A percentile compares a stretch with the other conserved stretches of the same genome.
These are phyloP conservation scores for Odontocolon sp. DNA, from an alignment of 2,888 invertebrate genomes.

Conservation along the genomic window DNA sequence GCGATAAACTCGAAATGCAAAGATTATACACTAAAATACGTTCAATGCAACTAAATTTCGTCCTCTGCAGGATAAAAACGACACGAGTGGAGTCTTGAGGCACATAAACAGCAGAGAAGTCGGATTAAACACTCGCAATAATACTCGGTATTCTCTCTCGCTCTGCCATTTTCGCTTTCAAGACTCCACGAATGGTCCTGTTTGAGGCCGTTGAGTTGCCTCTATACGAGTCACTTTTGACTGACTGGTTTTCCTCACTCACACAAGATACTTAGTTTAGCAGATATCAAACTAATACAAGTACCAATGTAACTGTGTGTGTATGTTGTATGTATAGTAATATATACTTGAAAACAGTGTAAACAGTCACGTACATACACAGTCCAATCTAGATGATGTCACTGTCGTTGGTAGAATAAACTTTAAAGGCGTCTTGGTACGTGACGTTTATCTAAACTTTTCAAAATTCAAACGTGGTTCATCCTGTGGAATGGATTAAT, in stretches of 20 bases:
- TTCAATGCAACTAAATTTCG: not conserved
- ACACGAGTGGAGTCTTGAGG: not conserved
- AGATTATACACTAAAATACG: not conserved
- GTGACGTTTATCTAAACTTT: constrained; percentile 8
- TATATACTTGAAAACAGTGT: too few relatives aligned
- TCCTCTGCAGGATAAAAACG: not conserved
- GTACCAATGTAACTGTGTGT: too few relatives aligned
- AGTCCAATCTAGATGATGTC: constrained; percentile 16
- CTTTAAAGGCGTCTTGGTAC: not conserved
- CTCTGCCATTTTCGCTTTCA: not conserved
- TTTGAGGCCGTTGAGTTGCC: not conserved
- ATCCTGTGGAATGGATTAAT: not conserved
- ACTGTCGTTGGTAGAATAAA: constrained; percentile 6
- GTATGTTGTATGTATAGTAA: too few relatives aligned
- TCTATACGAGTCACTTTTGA: not conserved
- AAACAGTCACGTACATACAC: constrained; percentile 1
- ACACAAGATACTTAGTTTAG: too few relatives aligned
- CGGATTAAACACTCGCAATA: not conserved
- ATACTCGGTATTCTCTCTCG: not conserved
- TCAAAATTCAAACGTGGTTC: not conserved
- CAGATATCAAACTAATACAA: too few relatives aligned
- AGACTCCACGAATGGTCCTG: not conserved
- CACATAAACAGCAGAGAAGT: not conserved
- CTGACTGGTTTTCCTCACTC: not conserved
- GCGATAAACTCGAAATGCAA: too few relatives aligned